These are phyloP conservation scores for Dicrurus megarhynchus DNA, from an alignment of 2,113 vertebrate genomes.

Conservation along the genomic window DNA sequence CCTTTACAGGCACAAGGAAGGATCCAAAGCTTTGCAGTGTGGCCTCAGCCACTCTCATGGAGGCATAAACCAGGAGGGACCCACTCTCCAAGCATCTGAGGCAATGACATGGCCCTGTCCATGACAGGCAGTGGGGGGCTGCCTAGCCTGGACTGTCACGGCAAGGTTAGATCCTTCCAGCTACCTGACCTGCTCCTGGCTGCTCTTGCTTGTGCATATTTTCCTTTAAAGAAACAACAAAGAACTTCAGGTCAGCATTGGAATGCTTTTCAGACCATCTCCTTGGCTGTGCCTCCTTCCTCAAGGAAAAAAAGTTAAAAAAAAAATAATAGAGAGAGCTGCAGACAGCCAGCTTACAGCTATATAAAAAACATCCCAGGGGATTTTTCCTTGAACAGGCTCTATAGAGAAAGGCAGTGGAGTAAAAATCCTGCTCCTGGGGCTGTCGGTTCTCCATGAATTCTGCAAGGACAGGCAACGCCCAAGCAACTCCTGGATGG, in stretches of 20 bases:
- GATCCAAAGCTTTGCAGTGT: background rate
- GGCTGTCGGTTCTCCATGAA: background rate
- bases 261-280: background rate
- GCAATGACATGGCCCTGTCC: background rate
- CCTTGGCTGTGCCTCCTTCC: background rate
- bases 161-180: background rate
- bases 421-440: background rate
- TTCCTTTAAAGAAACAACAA: background rate
- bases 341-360: background rate
- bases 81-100: background rate
- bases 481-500: background rate
- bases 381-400: background rate
- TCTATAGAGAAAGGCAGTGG: background rate
- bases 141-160: background rate
- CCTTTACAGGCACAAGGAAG: background rate
- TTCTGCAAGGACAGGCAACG: background rate
- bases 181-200: background rate
- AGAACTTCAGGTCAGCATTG: background rate
- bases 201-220: background rate
- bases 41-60: background rate
- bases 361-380: background rate
- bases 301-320: background rate
- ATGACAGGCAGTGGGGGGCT: accelerated
- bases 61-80: background rate
- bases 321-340: background rate